Percentiles rank a stretch among this genome's conserved stretches.
phyloP scores from a whole-genome alignment of 2,888 invertebrate genomes.

The Trichacis sp. region DNA sequence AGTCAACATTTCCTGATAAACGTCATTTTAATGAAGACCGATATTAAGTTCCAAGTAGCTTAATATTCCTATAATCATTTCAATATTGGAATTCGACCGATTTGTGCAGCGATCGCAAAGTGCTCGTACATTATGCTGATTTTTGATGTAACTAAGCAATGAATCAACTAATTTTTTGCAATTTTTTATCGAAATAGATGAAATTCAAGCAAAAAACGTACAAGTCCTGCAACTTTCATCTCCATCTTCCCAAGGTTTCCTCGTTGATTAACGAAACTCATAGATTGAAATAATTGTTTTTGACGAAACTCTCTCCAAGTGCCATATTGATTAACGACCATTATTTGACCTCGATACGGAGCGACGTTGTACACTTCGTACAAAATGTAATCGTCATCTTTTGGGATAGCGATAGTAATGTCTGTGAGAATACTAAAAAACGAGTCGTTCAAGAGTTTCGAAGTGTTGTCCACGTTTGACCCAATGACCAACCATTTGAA shows the following conservation, averaged over 20 bases:
- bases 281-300: constrained; percentile 14
- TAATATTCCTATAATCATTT: too few relatives aligned
- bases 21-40: too few relatives aligned
- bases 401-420: constrained; percentile 45
- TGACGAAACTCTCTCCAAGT: constrained; percentile 36
- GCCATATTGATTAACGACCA: constrained; percentile 45
- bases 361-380: constrained; percentile 51
- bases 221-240: constrained; percentile 41
- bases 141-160: too few relatives aligned
- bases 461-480: constrained; percentile 36
- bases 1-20: too few relatives aligned
- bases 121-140: too few relatives aligned
- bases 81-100: too few relatives aligned
- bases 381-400: constrained; percentile 33
- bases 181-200: too few relatives aligned
- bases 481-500: constrained; percentile 48
- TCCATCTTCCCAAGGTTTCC: constrained; percentile 40
- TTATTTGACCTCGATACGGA: constrained; percentile 44
- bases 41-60: too few relatives aligned
- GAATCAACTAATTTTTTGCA: too few relatives aligned
- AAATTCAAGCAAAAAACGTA: too few relatives aligned
- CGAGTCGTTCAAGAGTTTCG: constrained; percentile 44
- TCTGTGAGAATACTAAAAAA: constrained; percentile 49
- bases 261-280: constrained; percentile 29
- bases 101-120: too few relatives aligned